Evolutionary conservation across 2,113 vertebrate genomes (phyloP).

Genomic region (Menidia beryllina): DNA sequence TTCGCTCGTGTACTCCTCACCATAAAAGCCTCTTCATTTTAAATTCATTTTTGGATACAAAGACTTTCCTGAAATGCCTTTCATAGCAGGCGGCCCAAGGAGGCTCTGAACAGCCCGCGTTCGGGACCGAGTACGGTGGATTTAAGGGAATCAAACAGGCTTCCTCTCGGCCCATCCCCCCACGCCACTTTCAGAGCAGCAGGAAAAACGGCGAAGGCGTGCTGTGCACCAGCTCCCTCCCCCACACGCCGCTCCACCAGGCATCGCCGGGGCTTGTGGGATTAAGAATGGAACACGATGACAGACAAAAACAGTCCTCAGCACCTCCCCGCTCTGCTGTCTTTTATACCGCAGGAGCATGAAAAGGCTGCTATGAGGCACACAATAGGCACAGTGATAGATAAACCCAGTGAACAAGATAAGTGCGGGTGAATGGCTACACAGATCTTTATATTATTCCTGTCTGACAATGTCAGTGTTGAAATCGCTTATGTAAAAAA

Average conservation of each 20-base stretch:
- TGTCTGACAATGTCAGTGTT: constrained; percentile 49
- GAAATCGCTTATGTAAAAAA: constrained; percentile 36
- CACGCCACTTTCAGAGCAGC: constrained; percentile 74
- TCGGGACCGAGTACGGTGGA: constrained; percentile 68
- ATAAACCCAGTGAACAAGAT: constrained; percentile 74
- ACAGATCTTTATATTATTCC: constrained; percentile 62
- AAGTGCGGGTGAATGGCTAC: constrained; percentile 71
- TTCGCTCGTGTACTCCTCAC: constrained; percentile 28
- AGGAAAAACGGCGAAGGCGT: constrained; percentile 71
- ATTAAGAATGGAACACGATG: constrained; percentile 83
- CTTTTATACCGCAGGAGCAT: constrained; percentile 75
- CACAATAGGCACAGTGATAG: constrained; percentile 74
- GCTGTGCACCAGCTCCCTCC: constrained; percentile 75
- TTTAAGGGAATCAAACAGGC: constrained; percentile 76
- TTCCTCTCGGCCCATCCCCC: constrained; percentile 70
- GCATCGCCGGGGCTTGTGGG: constrained; percentile 79
- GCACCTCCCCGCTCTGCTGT: constrained; percentile 75
- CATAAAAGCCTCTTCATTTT: constrained; percentile 42
- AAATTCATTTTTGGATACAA: constrained; percentile 56
- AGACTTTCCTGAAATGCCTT: constrained; percentile 58
- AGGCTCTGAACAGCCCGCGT: constrained; percentile 49
- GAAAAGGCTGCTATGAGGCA: constrained; percentile 75
- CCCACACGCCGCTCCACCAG: constrained; percentile 72
- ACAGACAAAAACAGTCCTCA: constrained; percentile 82
- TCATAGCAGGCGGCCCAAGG: constrained; percentile 35